Conservation (phyloP, 2,888 invertebrate species). For the Aphodius granarius region DNA sequence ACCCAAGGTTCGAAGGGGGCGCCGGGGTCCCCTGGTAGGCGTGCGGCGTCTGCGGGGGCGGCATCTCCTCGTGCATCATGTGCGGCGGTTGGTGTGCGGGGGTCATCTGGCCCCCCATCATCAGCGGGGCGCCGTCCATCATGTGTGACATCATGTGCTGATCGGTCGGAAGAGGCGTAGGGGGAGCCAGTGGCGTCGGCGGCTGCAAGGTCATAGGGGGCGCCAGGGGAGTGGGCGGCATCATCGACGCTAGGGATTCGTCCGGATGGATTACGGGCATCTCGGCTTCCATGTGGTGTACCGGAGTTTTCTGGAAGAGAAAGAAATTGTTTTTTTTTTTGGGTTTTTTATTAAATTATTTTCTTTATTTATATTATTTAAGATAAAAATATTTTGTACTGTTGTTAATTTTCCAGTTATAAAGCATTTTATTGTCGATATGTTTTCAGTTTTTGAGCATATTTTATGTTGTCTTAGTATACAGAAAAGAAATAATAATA, state of each 20-base stretch:
- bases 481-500: too few relatives aligned
- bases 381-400: too few relatives aligned
- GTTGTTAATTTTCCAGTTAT: too few relatives aligned
- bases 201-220: conserved; percentile 39
- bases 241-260: conserved; percentile 44
- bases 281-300: conserved; percentile 45
- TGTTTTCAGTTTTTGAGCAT: too few relatives aligned
- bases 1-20: neutral
- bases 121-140: conserved; percentile 20
- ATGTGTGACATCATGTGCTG: conserved; percentile 31
- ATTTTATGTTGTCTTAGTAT: too few relatives aligned
- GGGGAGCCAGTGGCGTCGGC: conserved; percentile 45
- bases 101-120: conserved; percentile 26
- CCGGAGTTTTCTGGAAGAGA: conserved; percentile 47
- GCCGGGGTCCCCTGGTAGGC: too few relatives aligned
- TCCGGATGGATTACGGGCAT: conserved; percentile 45
- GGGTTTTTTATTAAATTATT: neutral
- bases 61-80: conserved; percentile 40
- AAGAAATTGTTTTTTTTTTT: neutral
- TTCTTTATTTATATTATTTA: neutral
- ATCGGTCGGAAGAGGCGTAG: conserved; percentile 36
- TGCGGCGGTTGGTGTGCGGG: conserved; percentile 17
- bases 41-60: conserved; percentile 55
- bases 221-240: conserved; percentile 46
- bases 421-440: too few relatives aligned